Conservation (phyloP, 2,113 vertebrate species). For the Gobio gobio region DNA sequence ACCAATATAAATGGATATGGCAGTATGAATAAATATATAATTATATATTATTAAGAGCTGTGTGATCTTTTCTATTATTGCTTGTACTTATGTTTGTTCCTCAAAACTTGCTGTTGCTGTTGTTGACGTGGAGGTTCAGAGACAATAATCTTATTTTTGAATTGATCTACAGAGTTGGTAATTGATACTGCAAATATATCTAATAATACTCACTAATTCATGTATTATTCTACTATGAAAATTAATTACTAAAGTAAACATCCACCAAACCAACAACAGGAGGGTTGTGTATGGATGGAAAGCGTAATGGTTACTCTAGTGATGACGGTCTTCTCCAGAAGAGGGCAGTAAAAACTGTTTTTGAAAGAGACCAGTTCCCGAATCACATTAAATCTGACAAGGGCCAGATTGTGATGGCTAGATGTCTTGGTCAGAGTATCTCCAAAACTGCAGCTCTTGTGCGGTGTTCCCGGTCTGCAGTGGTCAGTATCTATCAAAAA, state of each 20-base stretch:
- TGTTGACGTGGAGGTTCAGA: background rate
- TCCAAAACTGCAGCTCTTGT: too few relatives aligned
- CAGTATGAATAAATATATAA: conserved; percentile 84
- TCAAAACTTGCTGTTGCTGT: background rate
- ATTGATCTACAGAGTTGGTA: background rate
- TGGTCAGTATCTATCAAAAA: too few relatives aligned
- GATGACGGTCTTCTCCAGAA: background rate
- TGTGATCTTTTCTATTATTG: conserved; percentile 43
- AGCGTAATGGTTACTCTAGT: background rate
- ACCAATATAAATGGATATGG: conserved; percentile 79
- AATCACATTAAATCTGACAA: background rate
- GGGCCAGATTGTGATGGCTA: too few relatives aligned
- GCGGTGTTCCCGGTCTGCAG: too few relatives aligned
- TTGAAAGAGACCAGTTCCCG: background rate
- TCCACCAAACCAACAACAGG: background rate
- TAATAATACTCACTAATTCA: background rate
- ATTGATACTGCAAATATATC: background rate
- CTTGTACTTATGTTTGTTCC: background rate
- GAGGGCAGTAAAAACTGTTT: background rate
- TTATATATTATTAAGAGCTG: conserved; percentile 82
- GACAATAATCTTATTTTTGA: background rate
- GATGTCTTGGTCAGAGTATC: too few relatives aligned
- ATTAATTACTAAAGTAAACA: background rate
- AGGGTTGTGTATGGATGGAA: background rate
- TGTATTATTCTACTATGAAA: background rate